These are phyloP conservation scores for Ormyrus thymus DNA, from an alignment of 2,888 invertebrate species.

Conservation along the genomic window DNA sequence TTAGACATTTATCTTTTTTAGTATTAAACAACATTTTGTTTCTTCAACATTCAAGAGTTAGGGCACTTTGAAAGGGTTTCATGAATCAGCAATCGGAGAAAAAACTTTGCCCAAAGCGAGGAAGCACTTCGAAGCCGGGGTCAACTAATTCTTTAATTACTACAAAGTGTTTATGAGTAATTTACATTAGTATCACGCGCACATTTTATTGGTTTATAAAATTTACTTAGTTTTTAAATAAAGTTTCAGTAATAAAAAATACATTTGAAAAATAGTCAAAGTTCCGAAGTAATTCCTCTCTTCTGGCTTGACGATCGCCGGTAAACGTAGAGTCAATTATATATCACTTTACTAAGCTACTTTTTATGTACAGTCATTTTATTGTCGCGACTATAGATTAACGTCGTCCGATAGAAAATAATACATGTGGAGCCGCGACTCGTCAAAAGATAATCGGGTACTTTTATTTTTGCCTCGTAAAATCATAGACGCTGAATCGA, in stretches of 20 bases:
- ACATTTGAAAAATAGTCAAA: background rate
- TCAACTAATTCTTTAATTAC: slow-evolving; percentile 8
- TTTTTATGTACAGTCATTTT: slow-evolving; percentile 51
- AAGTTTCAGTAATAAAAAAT: slow-evolving; percentile 20
- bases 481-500: background rate
- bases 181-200: slow-evolving; percentile 37
- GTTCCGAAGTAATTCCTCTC: slow-evolving; percentile 30
- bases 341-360: slow-evolving; percentile 41
- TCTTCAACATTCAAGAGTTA: slow-evolving; percentile 68
- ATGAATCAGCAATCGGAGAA: slow-evolving; percentile 41
- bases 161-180: slow-evolving; percentile 17
- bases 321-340: slow-evolving; percentile 34
- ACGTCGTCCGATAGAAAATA: slow-evolving; percentile 37
- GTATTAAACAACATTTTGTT: slow-evolving; percentile 61
- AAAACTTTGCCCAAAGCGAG: slow-evolving; percentile 11
- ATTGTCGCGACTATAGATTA: slow-evolving; percentile 54
- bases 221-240: slow-evolving; percentile 27
- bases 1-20: slow-evolving; percentile 61
- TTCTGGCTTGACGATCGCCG: slow-evolving; percentile 16
- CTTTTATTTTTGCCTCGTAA: background rate
- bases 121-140: slow-evolving; percentile 22
- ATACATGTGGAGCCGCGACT: slow-evolving; percentile 49
- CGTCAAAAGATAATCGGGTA: slow-evolving; percentile 22
- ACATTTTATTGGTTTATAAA: slow-evolving; percentile 16
- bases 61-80: slow-evolving; percentile 69